A percentile compares a stretch with the other conserved stretches of the same genome.
Evolutionary conservation across 2,113 vertebrate genomes (phyloP).

Genomic region (Tenrec ecaudatus): DNA sequence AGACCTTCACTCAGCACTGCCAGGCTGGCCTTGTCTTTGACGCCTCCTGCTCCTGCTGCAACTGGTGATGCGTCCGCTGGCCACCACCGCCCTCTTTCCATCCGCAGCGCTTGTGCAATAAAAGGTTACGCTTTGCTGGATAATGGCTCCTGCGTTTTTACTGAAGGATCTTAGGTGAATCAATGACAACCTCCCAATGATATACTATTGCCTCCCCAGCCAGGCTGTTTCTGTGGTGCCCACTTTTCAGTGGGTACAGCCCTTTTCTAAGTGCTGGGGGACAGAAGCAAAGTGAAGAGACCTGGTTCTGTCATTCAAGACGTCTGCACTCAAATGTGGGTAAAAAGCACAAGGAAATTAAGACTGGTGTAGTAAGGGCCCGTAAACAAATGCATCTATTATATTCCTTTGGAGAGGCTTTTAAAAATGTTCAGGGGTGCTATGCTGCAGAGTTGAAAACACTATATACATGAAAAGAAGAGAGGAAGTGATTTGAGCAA

Average conservation of each 20-base stretch:
- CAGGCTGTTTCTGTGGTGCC: not conserved
- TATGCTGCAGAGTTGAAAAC: no score
- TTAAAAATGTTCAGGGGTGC: not conserved
- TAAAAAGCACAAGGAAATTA: not conserved
- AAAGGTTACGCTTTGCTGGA: not conserved
- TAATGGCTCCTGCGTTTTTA: not conserved
- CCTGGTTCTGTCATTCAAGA: not conserved
- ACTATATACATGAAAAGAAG: not conserved
- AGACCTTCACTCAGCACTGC: slow-evolving; percentile 81
- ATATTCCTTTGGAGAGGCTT: not conserved
- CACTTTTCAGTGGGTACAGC: not conserved
- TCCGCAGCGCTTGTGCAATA: not conserved
- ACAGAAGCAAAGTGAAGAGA: not conserved
- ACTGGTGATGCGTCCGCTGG: slow-evolving; percentile 78
- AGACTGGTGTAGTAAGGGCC: not conserved
- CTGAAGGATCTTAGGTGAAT: not conserved
- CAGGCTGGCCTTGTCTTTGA: slow-evolving; percentile 84
- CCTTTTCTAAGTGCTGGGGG: not conserved
- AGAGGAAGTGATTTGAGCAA: not conserved
- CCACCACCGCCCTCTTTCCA: not conserved
- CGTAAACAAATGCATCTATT: not conserved
- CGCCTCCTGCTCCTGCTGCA: slow-evolving; percentile 87
- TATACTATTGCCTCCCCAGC: not conserved
- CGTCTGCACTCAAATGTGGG: not conserved
- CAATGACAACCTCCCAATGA: not conserved